A percentile compares a stretch with the other conserved stretches of the same genome.
Conservation (phyloP, 2,113 vertebrate species). For the Crypturellus undulatus region DNA sequence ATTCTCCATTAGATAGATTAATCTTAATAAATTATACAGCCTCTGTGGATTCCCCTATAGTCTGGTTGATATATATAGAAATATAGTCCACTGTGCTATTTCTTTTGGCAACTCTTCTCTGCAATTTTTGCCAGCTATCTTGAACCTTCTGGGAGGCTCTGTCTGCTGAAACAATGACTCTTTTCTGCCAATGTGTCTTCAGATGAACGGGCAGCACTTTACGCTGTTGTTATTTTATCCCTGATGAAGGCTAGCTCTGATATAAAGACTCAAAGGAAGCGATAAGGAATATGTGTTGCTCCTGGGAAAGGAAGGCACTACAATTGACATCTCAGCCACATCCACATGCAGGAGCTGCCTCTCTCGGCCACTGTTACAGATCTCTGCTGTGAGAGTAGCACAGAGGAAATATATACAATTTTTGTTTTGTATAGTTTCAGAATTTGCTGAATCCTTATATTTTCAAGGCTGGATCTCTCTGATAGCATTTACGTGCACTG, state of each 20-base stretch:
- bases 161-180: not conserved
- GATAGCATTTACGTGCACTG: not conserved
- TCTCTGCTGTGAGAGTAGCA: not conserved
- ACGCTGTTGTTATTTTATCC: not conserved
- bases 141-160: not conserved
- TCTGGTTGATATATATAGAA: not conserved
- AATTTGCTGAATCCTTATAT: not conserved
- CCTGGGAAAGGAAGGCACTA: not conserved
- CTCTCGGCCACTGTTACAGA: not conserved
- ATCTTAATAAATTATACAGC: not conserved
- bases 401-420: not conserved
- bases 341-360: not conserved
- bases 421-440: not conserved
- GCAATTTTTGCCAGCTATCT: not conserved
- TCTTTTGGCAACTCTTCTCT: not conserved
- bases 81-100: not conserved
- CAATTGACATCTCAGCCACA: not conserved
- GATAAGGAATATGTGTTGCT: not conserved
- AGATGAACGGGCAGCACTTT: not conserved
- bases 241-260: slow-evolving; percentile 25
- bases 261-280: not conserved
- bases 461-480: not conserved
- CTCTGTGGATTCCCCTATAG: not conserved
- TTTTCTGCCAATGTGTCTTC: not conserved
- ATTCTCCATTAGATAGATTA: not conserved